Evolutionary conservation across 1,140 invertebrate species (phyloP), one percentile per base, ranked within the genome.

Genomic region (Oreohelix idahoensis): DNA sequence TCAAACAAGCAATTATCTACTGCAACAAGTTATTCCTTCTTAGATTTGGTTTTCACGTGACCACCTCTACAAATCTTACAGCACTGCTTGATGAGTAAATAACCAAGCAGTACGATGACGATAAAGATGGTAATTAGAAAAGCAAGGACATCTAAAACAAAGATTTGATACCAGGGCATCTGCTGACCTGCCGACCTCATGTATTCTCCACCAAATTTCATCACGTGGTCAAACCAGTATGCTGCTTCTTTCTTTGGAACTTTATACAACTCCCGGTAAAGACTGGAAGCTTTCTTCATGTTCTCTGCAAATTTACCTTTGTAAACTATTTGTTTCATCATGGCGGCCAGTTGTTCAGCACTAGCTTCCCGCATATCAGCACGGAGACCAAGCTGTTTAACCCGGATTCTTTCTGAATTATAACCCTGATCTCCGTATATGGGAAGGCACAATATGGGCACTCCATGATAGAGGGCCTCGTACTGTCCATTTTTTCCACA

Each of bases 371-470:
- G 49, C 11, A 85, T 49, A 32, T 85, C 84, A 26, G 70, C 36
- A n/a, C 58, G n/a, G 17, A 79, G 53, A 15, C 80, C 84, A 39
- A 83, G 79, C 17, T 58, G 84, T 81, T 79, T 82, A 71, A 66
- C 66, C 42, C 66, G 36, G 29, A 85, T 69, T 51, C 83, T 69
- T 49, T 84, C 58, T 2, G 85, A 83, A 71, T 86, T 86, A 45
- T 80, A 83, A n/a, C 38, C 58, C 53, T 87, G 86, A 75, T 87
- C 85, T 36, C 74, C 84, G 51, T 85, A 86, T 81, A 96, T 91
- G 11, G 96, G 96, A 86, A 96, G 94, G 17, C 94, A 94, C 5
- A 97, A 82, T 53, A 90, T 81, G 0, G 89, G 89, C 17, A 90
- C 86, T 11, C 85, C 88, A 75, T 88, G 86, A 77, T 88, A 88